A percentile compares a stretch with the other conserved stretches of the same genome.
Conservation (phyloP, 2,888 invertebrate genomes). For the Serrognathus titanus region DNA sequence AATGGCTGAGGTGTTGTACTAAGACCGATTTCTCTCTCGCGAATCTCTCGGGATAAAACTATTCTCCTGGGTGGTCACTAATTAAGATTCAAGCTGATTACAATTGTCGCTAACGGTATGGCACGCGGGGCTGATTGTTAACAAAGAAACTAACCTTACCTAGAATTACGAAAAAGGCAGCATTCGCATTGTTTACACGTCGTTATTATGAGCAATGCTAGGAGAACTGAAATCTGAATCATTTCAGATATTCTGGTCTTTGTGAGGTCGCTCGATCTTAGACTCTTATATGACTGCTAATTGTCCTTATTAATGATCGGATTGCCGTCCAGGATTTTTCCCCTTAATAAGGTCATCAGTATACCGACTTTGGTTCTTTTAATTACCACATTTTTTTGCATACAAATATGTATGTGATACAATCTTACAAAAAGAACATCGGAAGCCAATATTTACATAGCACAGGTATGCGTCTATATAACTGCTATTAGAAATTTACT, state of each 20-base stretch:
- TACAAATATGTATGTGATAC: background rate
- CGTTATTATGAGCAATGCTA: constrained; percentile 47
- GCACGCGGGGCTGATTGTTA: constrained; percentile 44
- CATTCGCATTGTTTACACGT: constrained; percentile 44
- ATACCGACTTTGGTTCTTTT: background rate
- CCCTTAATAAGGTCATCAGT: constrained; percentile 2
- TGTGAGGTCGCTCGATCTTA: constrained; percentile 37
- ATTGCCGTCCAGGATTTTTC: constrained; percentile 10
- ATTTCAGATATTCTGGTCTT: constrained; percentile 46
- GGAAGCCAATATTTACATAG: too few species aligned
- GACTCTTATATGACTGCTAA: constrained; percentile 13
- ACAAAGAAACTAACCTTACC: constrained; percentile 47
- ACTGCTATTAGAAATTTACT: too few species aligned
- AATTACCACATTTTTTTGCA: background rate
- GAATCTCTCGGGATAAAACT: constrained; percentile 41
- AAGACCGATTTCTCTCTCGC: constrained; percentile 44
- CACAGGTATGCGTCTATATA: too few species aligned
- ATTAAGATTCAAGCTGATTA: constrained; percentile 53
- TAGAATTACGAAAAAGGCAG: constrained; percentile 48
- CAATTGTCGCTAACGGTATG: constrained; percentile 52
- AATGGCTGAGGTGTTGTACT: constrained; percentile 46
- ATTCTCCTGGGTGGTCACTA: constrained; percentile 51
- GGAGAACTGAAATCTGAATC: constrained; percentile 48
- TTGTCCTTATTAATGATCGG: constrained; percentile 16
- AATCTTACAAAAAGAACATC: too few species aligned